These are phyloP conservation scores for Luperina testacea DNA, from an alignment of 2,888 invertebrate genomes.

Conservation along the genomic window DNA sequence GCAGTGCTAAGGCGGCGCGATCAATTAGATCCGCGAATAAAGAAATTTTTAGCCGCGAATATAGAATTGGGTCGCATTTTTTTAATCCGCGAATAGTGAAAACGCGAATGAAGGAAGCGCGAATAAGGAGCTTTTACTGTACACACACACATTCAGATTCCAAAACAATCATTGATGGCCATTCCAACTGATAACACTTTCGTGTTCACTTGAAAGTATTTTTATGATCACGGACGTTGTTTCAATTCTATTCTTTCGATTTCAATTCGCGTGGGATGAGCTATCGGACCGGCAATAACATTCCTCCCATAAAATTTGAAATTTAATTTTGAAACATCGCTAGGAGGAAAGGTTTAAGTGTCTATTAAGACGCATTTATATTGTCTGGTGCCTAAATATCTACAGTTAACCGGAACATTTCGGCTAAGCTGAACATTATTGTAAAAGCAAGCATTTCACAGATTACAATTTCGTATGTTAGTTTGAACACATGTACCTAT, in stretches of 20 bases:
- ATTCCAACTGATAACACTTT: conserved; percentile 54
- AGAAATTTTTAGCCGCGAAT: too few relatives aligned
- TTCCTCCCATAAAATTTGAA: conserved; percentile 51
- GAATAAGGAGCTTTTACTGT: too few relatives aligned
- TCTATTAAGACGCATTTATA: conserved; percentile 49
- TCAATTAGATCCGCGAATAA: too few relatives aligned
- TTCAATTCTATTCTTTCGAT: conserved; percentile 58
- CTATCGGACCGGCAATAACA: conserved; percentile 57
- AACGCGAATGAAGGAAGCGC: too few relatives aligned
- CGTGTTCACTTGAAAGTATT: conserved; percentile 60
- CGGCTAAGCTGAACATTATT: conserved; percentile 27
- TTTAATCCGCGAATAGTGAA: too few relatives aligned
- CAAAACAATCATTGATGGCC: conserved; percentile 35
- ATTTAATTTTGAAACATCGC: conserved; percentile 58
- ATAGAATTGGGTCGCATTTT: too few relatives aligned
- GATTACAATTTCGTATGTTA: conserved; percentile 41
- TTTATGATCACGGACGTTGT: conserved; percentile 53
- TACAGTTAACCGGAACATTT: conserved; percentile 34
- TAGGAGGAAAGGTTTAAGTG: conserved; percentile 53
- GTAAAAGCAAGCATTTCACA: conserved; percentile 39
- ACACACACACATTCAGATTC: conserved; percentile 38
- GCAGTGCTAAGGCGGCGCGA: too few relatives aligned
- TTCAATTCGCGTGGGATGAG: conserved; percentile 63
- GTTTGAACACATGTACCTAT: conserved; percentile 32
- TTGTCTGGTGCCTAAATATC: conserved; percentile 51